Evolutionary conservation across 2,888 invertebrate genomes (phyloP), one percentile per base, ranked within the genome.

Genomic region (Drepana falcataria): DNA sequence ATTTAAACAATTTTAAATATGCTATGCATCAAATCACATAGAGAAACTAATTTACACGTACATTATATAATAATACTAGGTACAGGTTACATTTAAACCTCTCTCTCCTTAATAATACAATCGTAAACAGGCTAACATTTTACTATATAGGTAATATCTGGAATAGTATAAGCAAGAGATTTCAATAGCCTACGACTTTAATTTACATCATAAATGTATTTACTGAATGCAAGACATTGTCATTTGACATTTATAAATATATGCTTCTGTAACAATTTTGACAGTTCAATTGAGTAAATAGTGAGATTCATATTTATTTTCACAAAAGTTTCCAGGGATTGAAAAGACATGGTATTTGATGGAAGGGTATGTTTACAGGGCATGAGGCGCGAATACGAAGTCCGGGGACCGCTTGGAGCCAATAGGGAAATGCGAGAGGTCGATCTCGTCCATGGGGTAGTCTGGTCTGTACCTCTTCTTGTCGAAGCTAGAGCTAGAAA

Each of bases 361-460:
- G 53, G 47, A 37, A 57, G 57, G 64, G 60, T 51, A 51, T 55
- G 54, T 63, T 68, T 68, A 69, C 52, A 62, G 53, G 55, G 63
- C 48, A 56, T 60, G 63, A 9, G 44, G 44, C 35, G 59, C 54
- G 47, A 73, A 62, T 3, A 67, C 71, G 54, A 64, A 68, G 57
- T 68, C 67, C 47, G 62, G 69, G 34, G 84, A 83, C 47, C 88
- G 77, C 57, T 87, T 87, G 53, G 86, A 86, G 56, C 89, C 87
- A 63, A 88, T 84, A 66, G 90, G 89, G 70, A 89, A 84, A 53
- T 79, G 77, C n/a, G 90, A 87, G 9, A 87, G 77, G 68, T 90
- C 90, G 52, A 89, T 88, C 72, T 89, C 88, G 61, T 89, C 89
- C 85, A 90, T 86, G 64, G 87, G 87, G 75, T 79, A 85, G 71